These are phyloP conservation scores for Tokudaia muenninki DNA, from an alignment of 2,797 vertebrate genomes.

Conservation along the genomic window DNA sequence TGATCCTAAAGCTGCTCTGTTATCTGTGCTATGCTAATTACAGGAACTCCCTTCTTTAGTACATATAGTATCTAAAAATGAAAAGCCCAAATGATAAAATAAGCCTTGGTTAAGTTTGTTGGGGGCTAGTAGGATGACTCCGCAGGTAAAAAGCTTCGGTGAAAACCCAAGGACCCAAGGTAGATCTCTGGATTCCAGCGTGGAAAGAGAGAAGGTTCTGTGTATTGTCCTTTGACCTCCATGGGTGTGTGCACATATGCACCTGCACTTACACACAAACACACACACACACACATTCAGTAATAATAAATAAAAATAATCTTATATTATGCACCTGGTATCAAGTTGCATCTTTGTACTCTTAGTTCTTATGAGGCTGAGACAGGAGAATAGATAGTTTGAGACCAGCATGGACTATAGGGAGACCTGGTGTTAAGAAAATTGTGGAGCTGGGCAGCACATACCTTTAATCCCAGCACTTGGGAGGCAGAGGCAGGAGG, in stretches of 20 bases:
- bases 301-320: neutral
- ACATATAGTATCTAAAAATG: neutral
- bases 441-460: neutral
- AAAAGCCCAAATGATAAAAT: neutral
- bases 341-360: neutral
- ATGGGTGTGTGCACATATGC: neutral
- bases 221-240: neutral
- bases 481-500: neutral
- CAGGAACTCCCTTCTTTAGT: neutral
- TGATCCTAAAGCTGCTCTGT: neutral
- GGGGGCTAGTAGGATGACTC: neutral
- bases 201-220: neutral
- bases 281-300: neutral
- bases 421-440: neutral
- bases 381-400: neutral
- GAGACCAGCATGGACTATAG: neutral
- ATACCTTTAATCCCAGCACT: neutral
- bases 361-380: neutral
- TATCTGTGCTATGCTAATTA: neutral
- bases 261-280: neutral
- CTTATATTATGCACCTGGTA: neutral
- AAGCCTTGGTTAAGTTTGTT: neutral
- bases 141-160: neutral
- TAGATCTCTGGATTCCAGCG: neutral
- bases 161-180: neutral